Evolutionary conservation across 2,113 vertebrate species (phyloP), one percentile per base, ranked within the genome.

Genomic region (Malurus alboscapulatus): DNA sequence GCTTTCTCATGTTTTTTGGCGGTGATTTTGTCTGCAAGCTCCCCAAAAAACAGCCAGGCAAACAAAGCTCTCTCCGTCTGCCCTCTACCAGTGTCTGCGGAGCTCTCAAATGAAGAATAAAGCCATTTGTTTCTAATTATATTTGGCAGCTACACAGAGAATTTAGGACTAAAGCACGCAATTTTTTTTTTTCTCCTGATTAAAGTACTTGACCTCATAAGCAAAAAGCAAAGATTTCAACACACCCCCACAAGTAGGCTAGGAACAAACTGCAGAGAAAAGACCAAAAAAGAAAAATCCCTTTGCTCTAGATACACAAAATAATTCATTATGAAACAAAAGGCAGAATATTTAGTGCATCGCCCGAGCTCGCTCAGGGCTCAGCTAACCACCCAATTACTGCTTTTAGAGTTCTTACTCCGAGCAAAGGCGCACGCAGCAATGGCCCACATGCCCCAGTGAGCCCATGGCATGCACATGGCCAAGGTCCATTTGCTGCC

Each of bases 101-200:
- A 85, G 47, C 50, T 87, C 69, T 87, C 75, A 94, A 89, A 85
- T 71, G 58, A 94, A 92, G 90, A 94, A 91, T 90, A 96, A 89
- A 96, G 67, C 91, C 95, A 92, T 96, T 96, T 95, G 95, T 96
- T 96, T 95, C 94, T 96, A 96, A 96, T 96, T 96, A 90, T 71
- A 87, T 92, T 95, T 96, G 95, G 96, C 95, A 95, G 74, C 47
- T 16, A 6, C 84, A 87, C 91, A 94, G 87, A 92, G 88, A 94
- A 94, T 94, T 92, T 87, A 89, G 95, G 91, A 92, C 79, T 94
- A 86, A 91, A 96, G 84, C 87, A 80, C 3, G 15, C 81, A 36
- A 74, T 16, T 86, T 86, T 82, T 95, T 82, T 95, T 96, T 95
- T 96, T 47, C 82, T 96, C 78, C 81, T 91, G 93, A 96, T 96